Evolutionary conservation across 1,140 invertebrate species (phyloP).

Genomic region (Ceratoteleas bidentatus): DNA sequence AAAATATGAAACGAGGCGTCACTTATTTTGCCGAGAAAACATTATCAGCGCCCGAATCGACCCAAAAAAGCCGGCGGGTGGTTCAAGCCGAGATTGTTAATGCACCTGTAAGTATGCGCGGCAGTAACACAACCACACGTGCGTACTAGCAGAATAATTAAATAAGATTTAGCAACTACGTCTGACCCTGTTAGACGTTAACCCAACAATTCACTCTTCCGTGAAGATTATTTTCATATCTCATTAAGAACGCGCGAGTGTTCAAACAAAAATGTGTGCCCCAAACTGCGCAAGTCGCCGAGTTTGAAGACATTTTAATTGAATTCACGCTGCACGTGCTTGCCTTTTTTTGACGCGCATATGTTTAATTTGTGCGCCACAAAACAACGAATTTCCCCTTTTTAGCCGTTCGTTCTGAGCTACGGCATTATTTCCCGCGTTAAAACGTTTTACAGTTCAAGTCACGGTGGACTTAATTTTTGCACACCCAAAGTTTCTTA

Average conservation of each 20-base stretch:
- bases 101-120: slow-evolving; percentile 16
- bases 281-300: no score
- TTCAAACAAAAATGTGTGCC: slow-evolving; percentile 16
- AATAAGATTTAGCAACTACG: slow-evolving; percentile 53
- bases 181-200: slow-evolving; percentile 44
- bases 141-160: slow-evolving; percentile 49
- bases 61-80: slow-evolving; percentile 19
- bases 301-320: no score
- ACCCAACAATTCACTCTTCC: slow-evolving; percentile 47
- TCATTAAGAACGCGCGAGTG: slow-evolving; percentile 16
- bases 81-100: slow-evolving; percentile 40
- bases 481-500: no score
- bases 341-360: no score
- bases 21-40: slow-evolving; percentile 15
- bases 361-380: no score
- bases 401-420: background rate
- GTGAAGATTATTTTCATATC: slow-evolving; percentile 46
- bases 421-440: no score
- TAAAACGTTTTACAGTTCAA: no score
- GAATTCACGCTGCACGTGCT: no score
- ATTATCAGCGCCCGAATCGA: slow-evolving; percentile 21
- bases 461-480: background rate
- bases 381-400: background rate
- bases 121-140: slow-evolving; percentile 47
- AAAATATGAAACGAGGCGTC: slow-evolving; percentile 17